Evolutionary conservation across 2,113 vertebrate genomes (phyloP).

Genomic region (Casuarius casuarius): DNA sequence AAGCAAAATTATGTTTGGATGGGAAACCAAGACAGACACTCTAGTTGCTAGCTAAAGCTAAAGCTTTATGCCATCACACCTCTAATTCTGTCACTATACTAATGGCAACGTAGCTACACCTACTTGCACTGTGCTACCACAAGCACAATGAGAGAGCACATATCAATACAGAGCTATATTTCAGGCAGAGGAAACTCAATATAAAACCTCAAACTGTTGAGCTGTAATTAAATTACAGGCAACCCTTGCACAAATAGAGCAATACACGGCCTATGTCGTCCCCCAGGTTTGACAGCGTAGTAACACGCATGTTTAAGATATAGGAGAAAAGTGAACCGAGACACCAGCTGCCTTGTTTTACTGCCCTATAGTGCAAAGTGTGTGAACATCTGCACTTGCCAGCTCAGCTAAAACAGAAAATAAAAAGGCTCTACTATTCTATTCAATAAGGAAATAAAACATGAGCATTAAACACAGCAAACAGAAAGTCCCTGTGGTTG

Average conservation of each 20-base stretch:
- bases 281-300: background rate
- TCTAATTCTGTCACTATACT: background rate
- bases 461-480: background rate
- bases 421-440: background rate
- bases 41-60: background rate
- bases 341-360: background rate
- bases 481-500: background rate
- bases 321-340: background rate
- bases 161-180: background rate
- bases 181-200: background rate
- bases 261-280: background rate
- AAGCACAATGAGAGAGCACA: background rate
- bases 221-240: background rate
- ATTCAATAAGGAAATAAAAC: background rate
- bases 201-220: background rate
- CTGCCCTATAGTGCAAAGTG: background rate
- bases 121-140: background rate
- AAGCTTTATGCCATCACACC: background rate
- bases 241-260: background rate
- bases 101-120: accelerated
- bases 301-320: background rate
- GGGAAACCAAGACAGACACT: background rate
- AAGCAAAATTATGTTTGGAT: background rate
- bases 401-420: conserved; percentile 47
- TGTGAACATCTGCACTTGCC: background rate